Evolutionary conservation across 2,888 invertebrate species (phyloP).

Genomic region (Caenorhabditis virilis): DNA sequence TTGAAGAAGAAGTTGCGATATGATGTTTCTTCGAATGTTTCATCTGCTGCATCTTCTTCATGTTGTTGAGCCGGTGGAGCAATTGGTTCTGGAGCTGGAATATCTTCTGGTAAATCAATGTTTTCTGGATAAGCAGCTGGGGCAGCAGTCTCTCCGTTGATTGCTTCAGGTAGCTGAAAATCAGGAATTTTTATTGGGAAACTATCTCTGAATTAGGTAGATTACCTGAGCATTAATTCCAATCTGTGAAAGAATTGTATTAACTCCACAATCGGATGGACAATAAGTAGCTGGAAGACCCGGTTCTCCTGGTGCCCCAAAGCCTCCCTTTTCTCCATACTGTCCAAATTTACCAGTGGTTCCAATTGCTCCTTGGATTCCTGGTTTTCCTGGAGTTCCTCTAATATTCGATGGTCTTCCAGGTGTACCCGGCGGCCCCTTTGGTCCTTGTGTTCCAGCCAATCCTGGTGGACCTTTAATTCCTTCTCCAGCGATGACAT

Average conservation of each 20-base stretch:
- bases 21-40: slow-evolving; percentile 45
- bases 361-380: slow-evolving; percentile 49
- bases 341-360: slow-evolving; percentile 51
- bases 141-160: slow-evolving; percentile 33
- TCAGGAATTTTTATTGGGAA: neutral
- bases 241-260: slow-evolving; percentile 44
- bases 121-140: slow-evolving; percentile 28
- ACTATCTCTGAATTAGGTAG: neutral
- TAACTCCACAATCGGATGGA: slow-evolving; percentile 56
- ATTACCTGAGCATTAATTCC: slow-evolving; percentile 12
- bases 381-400: slow-evolving; percentile 44
- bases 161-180: slow-evolving; percentile 29
- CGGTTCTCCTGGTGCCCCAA: slow-evolving; percentile 55
- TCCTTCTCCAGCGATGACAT: slow-evolving; percentile 56
- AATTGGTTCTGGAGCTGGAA: slow-evolving; percentile 9
- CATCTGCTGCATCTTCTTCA: slow-evolving; percentile 25
- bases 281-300: slow-evolving; percentile 54
- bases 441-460: slow-evolving; percentile 50
- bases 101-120: neutral
- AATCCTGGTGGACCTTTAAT: slow-evolving; percentile 57
- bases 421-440: slow-evolving; percentile 50
- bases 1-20: slow-evolving; percentile 37
- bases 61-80: slow-evolving; percentile 5
- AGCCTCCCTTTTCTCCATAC: slow-evolving; percentile 50
- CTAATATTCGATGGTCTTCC: slow-evolving; percentile 58